Evolutionary conservation across 2,113 vertebrate species (phyloP), one percentile per base, ranked within the genome.

Genomic region (Grallaria varia): DNA sequence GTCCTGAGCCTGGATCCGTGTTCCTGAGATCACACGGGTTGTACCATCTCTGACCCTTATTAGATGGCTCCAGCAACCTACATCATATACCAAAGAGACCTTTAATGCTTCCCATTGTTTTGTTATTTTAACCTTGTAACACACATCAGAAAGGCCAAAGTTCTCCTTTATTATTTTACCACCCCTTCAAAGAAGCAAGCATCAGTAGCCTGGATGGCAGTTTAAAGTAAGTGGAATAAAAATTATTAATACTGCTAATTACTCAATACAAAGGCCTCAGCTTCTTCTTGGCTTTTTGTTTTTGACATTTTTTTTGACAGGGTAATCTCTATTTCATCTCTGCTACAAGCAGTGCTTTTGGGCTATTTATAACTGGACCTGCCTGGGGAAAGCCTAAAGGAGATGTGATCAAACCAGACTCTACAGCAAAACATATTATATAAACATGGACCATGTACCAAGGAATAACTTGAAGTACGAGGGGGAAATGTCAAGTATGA

Each of bases 331-430:
- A 25, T 90, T 92, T 96, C 50, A 69, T 89, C 73, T 95, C 31
- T 76, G 52, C 80, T 87, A 81, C 58, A 93, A 82, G 80, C 64
- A 79, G 30, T 69, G 69, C 56, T 92, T 92, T 93, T 87, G 73
- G 88, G 66, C 88, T 96, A 90, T 93, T 96, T 90, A 68, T 95
- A 96, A 94, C 74, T 84, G 83, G 47, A 86, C 44, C 88, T 96
- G 60, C 90, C 88, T 86, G 47, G 53, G 92, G 92, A 97, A 90
- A 95, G 83, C 88, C 83, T 95, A 62, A 85, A 87, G 89, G 73
- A 93, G 50, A 87, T 75, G 55, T 95, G 76, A 96, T 83, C 76
- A 95, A 85, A 93, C 80, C 92, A 95, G 91, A 93, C 79, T 91
- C 45, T 86, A 79, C 45, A 93, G 83, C 66, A 97, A 87, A 96